Conservation (phyloP, 1,140 invertebrate genomes). For the Pogonomyrmex barbatus region DNA sequence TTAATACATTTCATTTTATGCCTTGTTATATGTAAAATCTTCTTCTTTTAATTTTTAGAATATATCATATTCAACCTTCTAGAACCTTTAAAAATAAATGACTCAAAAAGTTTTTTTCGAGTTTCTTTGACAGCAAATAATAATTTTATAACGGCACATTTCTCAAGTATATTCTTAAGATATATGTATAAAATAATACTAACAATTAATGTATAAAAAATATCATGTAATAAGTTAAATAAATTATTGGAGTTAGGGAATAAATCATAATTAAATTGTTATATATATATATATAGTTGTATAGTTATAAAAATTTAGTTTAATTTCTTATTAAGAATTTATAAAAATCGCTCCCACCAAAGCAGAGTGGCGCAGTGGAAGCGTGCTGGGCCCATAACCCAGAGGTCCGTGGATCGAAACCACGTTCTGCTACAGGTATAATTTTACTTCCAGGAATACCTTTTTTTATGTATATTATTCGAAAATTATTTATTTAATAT, state of each 20-base stretch:
- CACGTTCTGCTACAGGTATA: conserved; percentile 92
- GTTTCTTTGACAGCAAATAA: neutral
- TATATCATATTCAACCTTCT: neutral
- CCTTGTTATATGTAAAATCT: neutral
- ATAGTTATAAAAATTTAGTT: neutral
- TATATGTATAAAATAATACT: neutral
- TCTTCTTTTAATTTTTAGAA: neutral
- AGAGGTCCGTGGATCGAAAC: conserved; percentile 99
- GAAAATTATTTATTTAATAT: neutral
- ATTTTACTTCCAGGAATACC: neutral
- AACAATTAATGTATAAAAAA: neutral
- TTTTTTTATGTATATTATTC: neutral
- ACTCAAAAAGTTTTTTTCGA: neutral
- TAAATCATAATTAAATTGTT: conserved; percentile 15
- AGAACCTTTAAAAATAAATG: neutral
- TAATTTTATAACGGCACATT: neutral
- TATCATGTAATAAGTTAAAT: neutral
- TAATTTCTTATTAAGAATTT: neutral
- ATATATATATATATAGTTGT: neutral
- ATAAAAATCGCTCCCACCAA: accelerated
- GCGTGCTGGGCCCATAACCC: conserved; percentile 99
- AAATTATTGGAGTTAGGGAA: neutral
- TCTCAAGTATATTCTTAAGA: neutral
- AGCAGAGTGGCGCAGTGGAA: conserved; percentile 99
- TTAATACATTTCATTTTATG: neutral